Base-by-base conservation (phyloP, 64 coral and sea anemone genomes). In the Stichodactyla helianthus region DNA sequence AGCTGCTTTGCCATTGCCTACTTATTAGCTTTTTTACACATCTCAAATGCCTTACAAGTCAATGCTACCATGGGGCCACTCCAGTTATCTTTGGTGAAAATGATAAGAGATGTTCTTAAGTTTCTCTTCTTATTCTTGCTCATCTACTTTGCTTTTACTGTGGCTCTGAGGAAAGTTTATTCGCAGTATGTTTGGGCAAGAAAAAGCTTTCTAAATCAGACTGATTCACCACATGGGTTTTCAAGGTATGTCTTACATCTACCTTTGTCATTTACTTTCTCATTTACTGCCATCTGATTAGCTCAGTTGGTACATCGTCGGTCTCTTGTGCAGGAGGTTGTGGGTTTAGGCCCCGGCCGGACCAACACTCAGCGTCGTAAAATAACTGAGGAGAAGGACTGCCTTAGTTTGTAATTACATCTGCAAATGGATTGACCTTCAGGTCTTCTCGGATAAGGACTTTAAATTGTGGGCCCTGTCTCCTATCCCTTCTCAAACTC, bases 111-210 rank as follows among this genome's bases (percentile, higher is more conserved):
- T 59, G 89, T 96, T 23, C 71, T 86, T 57, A 96, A 96, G 80
- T 96, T 96, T 71, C 63, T 96, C 77, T 88, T 96, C 31, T 84
- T 96, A 67, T 96, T 96, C 82, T 6, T 96, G 50, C 56, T 96
- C 84, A 53, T 96, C 18, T 96, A 90, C 25, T 79, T 93, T 20
- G 88, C 94, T 54, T 96, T 96, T 58, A 89, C 84, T 13, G 18
- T 89, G 51, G 87, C 94, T 50, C 57, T 93, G 67, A 92, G 94
- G 84, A 93, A 93, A 20, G 88, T 96, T 6, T 96, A 96, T 16
- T 96, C 94, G 10, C 88, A 84, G 52, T 96, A 96, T 59, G 91
- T 96, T 22, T 89, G 86, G 52, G 87, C 94, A 15, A 65, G 62
- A 15, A 77, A 76, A 87, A 50, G 11, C 18, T 82, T 96, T 76